Conservation (phyloP, 2,797 vertebrate species). For the Bradypodion ventrale region DNA sequence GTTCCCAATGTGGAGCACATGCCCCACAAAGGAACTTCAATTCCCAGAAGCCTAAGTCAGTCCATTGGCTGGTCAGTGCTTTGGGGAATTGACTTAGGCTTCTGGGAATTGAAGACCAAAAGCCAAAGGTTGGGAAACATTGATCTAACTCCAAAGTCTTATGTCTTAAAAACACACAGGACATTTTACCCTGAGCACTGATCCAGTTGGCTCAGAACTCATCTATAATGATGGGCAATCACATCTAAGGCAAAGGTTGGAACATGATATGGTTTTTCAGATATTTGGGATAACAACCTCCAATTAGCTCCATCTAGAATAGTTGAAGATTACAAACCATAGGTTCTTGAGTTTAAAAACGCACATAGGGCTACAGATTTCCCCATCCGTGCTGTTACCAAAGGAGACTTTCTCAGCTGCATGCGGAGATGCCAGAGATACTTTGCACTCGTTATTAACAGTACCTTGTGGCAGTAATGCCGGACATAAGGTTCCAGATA, state of each 20-base stretch:
- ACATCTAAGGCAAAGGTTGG: background rate
- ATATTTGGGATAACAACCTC: background rate
- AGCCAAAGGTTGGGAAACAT: too few relatives aligned
- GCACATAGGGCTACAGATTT: background rate
- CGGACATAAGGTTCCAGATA: conserved; percentile 13
- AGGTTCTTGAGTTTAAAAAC: background rate
- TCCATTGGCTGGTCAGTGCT: too few relatives aligned
- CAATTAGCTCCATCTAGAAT: background rate
- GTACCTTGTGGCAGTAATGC: background rate
- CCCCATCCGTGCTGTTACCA: background rate
- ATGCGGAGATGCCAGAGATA: background rate
- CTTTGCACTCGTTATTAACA: background rate
- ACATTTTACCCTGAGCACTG: background rate
- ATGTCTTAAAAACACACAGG: background rate
- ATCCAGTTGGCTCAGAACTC: background rate
- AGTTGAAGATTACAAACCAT: background rate
- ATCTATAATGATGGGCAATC: too few relatives aligned
- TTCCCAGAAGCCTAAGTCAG: too few relatives aligned
- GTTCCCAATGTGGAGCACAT: too few relatives aligned
- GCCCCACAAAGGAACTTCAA: too few relatives aligned
- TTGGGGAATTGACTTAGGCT: too few relatives aligned
- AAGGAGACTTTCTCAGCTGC: background rate
- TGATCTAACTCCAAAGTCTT: background rate
- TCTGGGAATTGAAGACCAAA: too few relatives aligned
- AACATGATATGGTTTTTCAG: too few relatives aligned